Base-by-base conservation (phyloP, 2,797 vertebrate genomes). In the Melanotaenia maccullochi region DNA sequence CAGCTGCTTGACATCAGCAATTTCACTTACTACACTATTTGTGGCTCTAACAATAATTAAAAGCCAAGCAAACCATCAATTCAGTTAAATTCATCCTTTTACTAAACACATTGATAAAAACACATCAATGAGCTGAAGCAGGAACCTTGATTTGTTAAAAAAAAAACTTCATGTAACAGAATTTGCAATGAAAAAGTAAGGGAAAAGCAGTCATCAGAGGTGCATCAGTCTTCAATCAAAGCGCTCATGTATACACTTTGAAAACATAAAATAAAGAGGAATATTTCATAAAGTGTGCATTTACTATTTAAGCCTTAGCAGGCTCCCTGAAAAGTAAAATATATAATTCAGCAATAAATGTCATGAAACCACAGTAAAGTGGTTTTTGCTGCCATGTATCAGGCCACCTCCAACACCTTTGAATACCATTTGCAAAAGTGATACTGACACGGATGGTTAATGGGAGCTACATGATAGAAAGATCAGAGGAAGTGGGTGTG, bases 401-500 rank as follows among this genome's bases (percentile, higher is more conserved):
- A 36, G 49, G 33, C 59, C 24, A 38, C 65, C 51, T 72, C 65
- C 75, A 56, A 81, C 79, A 51, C 33, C 4, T 24, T 70, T 62
- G 52, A 36, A 56, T 52, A 44, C 54, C 42, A 51, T 56, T 76
- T 67, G 52, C 32, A 73, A 47, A 60, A 68, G 58, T n/a, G n/a
- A 80, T 62, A 42, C 20, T 59, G 58, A 30, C 30, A 35, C 60
- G 42, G 59, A 25, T 24, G 22, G 35, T 64, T 75, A 32, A 65
- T 54, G 60, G 57, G 30, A 65, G 55, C 42, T 44, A 56, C 71
- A 71, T 49, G 9, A 76, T 13, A 55, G 36, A 71, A 22, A 70
- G 35, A 44, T 9, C 42, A 28, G 65, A 73, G 64, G 62, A 42
- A 55, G 78, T 49, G 60, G 73, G 70, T 68, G 79, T 30, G 52